Evolutionary conservation across 2,888 invertebrate genomes (phyloP), one percentile per base, ranked within the genome.

Genomic region (Brachyptera risi): DNA sequence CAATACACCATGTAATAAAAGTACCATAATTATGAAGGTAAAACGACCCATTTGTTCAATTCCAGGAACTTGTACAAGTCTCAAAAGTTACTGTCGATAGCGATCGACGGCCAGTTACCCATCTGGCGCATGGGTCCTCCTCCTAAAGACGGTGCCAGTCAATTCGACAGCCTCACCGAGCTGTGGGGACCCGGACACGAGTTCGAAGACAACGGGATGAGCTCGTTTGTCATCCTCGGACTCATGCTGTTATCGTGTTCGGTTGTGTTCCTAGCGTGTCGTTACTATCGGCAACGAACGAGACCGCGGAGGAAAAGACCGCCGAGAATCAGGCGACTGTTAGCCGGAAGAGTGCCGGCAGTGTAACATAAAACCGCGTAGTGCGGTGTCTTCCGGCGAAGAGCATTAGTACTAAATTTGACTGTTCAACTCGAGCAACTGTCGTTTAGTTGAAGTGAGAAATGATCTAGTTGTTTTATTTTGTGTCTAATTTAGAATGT

Each of bases 1-100:
- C n/a, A n/a, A n/a, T n/a, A n/a, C n/a, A n/a, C n/a, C n/a, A n/a
- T n/a, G n/a, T n/a, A n/a, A n/a, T n/a, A n/a, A n/a, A n/a, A n/a
- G n/a, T n/a, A n/a, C n/a, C n/a, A n/a, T n/a, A n/a, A n/a, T n/a
- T n/a, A n/a, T n/a, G n/a, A n/a, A n/a, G n/a, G n/a, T n/a, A n/a
- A n/a, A n/a, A n/a, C n/a, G n/a, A n/a, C n/a, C n/a, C n/a, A n/a
- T n/a, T n/a, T n/a, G n/a, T n/a, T 31, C 59, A 63, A 26, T 75
- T 75, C 56, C 72, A 87, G 87, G 54, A 87, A 89, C 68, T 79
- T 90, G 31, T 86, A 88, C 72, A 88, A 89, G 65, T 83, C 88
- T 0, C 90, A 90, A 68, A 89, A 88, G 67, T 72, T 88, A 11
- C 78, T 90, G 50, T 86, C 86, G 2, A 79, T 90, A 56, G 81